Evolutionary conservation across 2,888 invertebrate genomes (phyloP), one percentile per base, ranked within the genome.

Genomic region (Quadroppia sp.): DNA sequence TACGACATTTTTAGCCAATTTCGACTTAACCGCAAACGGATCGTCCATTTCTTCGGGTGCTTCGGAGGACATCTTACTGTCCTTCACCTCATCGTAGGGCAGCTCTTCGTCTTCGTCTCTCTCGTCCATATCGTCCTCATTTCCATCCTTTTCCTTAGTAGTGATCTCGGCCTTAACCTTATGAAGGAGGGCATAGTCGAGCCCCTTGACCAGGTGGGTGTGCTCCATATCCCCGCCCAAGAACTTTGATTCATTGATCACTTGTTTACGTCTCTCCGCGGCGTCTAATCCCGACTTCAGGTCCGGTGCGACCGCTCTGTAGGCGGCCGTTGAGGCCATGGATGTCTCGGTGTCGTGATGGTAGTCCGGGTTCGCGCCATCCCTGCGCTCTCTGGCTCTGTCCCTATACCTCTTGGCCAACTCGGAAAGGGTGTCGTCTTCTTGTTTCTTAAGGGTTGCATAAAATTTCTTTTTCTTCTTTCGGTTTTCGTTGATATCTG

Each of bases 181-280:
- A 80, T 94, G 94, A 74, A 95, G 83, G 71, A 95, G 83, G 0
- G 94, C 94, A 82, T 92, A 95, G 86, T 95, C 95, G 81, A 92
- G 83, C 79, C 94, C 99, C 85, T 99, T 99, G 79, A 99, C 99
- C 87, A 99, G 94, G 85, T 99, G 99, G 82, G 99, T 99, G 80
- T 99, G 99, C 81, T 99, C 97, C 92, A 99, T 97, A 83, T 99
- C 99, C 87, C 99, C 99, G 82, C 99, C 99, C 85, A 99, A 92
- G 84, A 95, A 99, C 84, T 99, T 99, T 0, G 99, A 99, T 84
- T 99, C 98, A 85, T 91, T 86, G 81, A 99, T 99, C 86, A 96
- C 89, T 81, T 97, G 94, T 71, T 95, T 87, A 71, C 98, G 86
- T 56, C 96, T 86, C 83, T 98, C 97, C 7, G 97, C 96, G 0